These are phyloP conservation scores for Myotis davidii DNA, from an alignment of 2,113 vertebrate genomes.

Conservation along the genomic window DNA sequence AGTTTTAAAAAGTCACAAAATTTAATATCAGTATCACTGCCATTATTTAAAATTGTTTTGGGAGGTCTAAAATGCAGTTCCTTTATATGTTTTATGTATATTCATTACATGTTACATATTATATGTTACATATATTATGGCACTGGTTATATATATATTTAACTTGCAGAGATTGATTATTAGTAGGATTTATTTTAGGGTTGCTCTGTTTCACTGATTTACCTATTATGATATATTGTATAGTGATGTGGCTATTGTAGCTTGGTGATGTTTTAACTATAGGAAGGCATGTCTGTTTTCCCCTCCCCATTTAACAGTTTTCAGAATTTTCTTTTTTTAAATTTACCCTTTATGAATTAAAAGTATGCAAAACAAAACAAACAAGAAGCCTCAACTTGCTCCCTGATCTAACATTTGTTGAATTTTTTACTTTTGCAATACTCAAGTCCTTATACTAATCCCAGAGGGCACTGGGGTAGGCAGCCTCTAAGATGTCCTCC, in stretches of 20 bases:
- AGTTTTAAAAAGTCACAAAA: slow-evolving; percentile 16
- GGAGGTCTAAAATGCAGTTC: slow-evolving; percentile 4
- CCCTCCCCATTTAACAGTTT: not conserved
- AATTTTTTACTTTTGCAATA: slow-evolving; percentile 11
- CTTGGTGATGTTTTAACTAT: not conserved
- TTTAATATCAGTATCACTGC: not conserved
- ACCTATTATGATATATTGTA: not conserved
- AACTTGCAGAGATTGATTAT: not conserved
- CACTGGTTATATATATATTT: not conserved
- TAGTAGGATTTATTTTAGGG: not conserved
- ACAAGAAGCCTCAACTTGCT: not conserved
- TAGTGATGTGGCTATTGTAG: not conserved
- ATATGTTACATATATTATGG: not conserved
- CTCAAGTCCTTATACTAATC: not conserved
- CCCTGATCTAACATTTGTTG: slow-evolving; percentile 12
- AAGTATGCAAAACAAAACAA: not conserved
- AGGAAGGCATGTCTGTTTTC: not conserved
- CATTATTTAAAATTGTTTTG: slow-evolving; percentile 44
- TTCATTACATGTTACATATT: not conserved
- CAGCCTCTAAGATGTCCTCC: not conserved
- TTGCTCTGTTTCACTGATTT: not conserved
- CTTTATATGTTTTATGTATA: not conserved
- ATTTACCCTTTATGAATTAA: not conserved
- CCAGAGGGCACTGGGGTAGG: not conserved
- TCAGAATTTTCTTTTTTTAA: slow-evolving; percentile 8